Percentiles rank a stretch among this genome's conserved stretches.
These are phyloP conservation scores for Ahaetulla prasina DNA, from an alignment of 2,113 vertebrate species.

Conservation along the genomic window DNA sequence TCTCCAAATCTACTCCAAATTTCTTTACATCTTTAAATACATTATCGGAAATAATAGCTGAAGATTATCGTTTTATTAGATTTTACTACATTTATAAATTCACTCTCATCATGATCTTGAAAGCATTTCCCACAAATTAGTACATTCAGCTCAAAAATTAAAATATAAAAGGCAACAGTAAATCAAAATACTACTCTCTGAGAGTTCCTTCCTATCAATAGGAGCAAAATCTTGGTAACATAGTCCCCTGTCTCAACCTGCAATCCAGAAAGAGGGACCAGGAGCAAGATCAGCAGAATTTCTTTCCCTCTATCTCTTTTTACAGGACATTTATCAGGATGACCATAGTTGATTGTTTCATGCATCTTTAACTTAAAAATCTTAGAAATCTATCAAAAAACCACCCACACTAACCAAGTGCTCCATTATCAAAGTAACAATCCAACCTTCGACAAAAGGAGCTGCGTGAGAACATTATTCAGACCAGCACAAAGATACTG, in stretches of 20 bases:
- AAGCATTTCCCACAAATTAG: background rate
- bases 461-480: background rate
- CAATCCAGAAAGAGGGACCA: background rate
- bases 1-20: background rate
- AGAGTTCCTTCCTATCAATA: background rate
- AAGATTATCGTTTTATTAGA: background rate
- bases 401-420: background rate
- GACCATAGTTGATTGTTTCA: background rate
- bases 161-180: background rate
- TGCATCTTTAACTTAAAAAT: background rate
- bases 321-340: background rate
- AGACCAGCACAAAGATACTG: background rate
- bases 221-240: background rate
- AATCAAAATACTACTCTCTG: background rate
- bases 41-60: background rate
- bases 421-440: background rate
- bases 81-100: background rate
- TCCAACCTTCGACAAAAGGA: background rate
- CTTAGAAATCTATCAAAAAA: background rate
- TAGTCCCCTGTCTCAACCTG: background rate
- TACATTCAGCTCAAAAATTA: background rate
- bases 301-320: background rate
- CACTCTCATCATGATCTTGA: background rate
- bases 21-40: background rate
- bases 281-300: background rate